Percentiles rank a stretch among this genome's conserved stretches.
phyloP scores from a whole-genome alignment of 2,113 vertebrate genomes.

The Eclectus roratus region DNA sequence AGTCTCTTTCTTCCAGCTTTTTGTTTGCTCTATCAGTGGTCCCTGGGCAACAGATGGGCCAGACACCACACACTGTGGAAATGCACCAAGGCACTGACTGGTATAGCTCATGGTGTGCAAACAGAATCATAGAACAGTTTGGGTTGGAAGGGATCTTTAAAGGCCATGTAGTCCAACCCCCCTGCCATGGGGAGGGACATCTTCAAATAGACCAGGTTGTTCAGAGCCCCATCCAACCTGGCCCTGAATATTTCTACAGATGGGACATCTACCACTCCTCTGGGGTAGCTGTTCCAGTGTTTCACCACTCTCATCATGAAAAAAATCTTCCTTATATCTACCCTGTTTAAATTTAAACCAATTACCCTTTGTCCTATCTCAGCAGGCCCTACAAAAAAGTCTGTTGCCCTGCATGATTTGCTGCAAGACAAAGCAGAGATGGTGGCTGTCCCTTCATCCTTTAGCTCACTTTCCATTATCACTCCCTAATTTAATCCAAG shows the following conservation, averaged over 20 bases:
- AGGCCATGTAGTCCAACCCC: not conserved
- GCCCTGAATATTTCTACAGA: not conserved
- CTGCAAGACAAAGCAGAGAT: not conserved
- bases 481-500: not conserved
- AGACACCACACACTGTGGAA: accelerated
- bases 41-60: not conserved
- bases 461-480: not conserved
- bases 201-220: not conserved
- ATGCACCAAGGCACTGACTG: not conserved
- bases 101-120: not conserved
- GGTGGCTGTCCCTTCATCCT: not conserved
- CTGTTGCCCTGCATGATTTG: not conserved
- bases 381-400: not conserved
- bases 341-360: not conserved
- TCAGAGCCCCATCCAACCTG: not conserved
- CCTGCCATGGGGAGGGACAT: not conserved
- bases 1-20: not conserved
- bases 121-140: not conserved
- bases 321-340: not conserved
- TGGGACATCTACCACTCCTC: not conserved
- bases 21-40: not conserved
- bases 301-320: not conserved
- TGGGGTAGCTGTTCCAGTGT: not conserved
- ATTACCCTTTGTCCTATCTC: not conserved
- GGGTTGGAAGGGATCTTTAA: not conserved